These are phyloP conservation scores for Sericinus montela DNA, from an alignment of 2,888 invertebrate species.

Conservation along the genomic window DNA sequence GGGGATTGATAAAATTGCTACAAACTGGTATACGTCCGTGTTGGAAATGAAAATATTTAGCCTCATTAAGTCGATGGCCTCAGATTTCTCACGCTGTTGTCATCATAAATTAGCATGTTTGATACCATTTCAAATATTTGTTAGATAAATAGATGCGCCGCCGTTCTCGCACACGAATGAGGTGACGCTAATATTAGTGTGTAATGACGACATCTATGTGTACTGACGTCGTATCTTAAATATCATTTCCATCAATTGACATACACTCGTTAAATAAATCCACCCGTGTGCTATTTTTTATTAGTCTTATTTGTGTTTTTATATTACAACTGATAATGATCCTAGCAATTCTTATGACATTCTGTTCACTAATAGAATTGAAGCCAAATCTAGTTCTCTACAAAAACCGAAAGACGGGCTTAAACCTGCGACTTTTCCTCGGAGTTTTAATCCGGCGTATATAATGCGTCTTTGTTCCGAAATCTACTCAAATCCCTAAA, in stretches of 20 bases:
- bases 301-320: too few species aligned
- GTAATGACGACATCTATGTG: slow-evolving; percentile 29
- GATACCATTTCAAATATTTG: slow-evolving; percentile 31
- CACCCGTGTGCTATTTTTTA: not conserved
- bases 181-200: slow-evolving; percentile 20
- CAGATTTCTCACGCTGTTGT: slow-evolving; percentile 16
- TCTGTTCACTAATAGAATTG: too few species aligned
- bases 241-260: slow-evolving; percentile 49
- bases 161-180: slow-evolving; percentile 9
- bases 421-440: too few species aligned
- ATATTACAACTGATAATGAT: too few species aligned
- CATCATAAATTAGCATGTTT: slow-evolving; percentile 13
- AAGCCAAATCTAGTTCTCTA: too few species aligned
- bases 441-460: too few species aligned
- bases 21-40: slow-evolving; percentile 45
- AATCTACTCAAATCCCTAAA: too few species aligned
- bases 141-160: too few species aligned
- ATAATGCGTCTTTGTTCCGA: too few species aligned
- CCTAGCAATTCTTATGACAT: too few species aligned
- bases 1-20: slow-evolving; percentile 68
- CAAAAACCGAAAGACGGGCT: too few species aligned
- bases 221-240: slow-evolving; percentile 25
- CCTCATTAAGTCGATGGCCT: slow-evolving; percentile 43
- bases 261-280: slow-evolving; percentile 27
- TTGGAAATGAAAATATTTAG: slow-evolving; percentile 45